Evolutionary conservation across 2,797 vertebrate genomes (phyloP).

Genomic region (Amblyraja radiata): DNA sequence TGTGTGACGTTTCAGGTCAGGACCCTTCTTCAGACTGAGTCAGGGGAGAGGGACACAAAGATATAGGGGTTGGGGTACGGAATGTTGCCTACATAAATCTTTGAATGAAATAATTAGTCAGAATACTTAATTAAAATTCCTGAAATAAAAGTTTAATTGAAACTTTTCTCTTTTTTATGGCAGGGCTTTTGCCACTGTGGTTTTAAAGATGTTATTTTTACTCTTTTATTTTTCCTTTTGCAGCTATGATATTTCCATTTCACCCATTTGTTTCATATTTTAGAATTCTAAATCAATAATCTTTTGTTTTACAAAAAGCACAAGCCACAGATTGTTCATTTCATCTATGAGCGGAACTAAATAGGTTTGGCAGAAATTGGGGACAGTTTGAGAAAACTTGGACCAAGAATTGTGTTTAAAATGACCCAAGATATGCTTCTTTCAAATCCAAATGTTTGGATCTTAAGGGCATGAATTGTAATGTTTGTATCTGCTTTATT

Average conservation of each 20-base stretch:
- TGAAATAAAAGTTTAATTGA: background rate
- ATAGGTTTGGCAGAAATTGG: background rate
- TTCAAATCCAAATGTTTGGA: background rate
- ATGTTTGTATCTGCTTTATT: background rate
- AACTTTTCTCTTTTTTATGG: background rate
- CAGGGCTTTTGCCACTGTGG: background rate
- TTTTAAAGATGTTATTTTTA: background rate
- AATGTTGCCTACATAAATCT: background rate
- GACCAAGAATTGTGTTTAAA: background rate
- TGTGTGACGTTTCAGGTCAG: too few species aligned
- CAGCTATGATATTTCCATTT: background rate
- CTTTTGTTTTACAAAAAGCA: background rate
- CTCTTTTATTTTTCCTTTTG: background rate
- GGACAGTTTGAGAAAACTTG: background rate
- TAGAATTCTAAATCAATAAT: background rate
- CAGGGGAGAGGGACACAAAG: too few species aligned
- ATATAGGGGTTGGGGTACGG: background rate
- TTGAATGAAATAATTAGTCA: background rate
- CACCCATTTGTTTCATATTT: background rate
- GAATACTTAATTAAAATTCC: background rate
- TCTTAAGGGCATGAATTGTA: conserved; percentile 1
- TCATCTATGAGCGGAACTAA: background rate
- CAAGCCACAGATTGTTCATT: background rate
- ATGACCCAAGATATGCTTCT: background rate
- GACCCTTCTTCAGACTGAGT: too few species aligned